Evolutionary conservation across 1,140 invertebrate genomes (phyloP).

Genomic region (Chironomus tepperi): DNA sequence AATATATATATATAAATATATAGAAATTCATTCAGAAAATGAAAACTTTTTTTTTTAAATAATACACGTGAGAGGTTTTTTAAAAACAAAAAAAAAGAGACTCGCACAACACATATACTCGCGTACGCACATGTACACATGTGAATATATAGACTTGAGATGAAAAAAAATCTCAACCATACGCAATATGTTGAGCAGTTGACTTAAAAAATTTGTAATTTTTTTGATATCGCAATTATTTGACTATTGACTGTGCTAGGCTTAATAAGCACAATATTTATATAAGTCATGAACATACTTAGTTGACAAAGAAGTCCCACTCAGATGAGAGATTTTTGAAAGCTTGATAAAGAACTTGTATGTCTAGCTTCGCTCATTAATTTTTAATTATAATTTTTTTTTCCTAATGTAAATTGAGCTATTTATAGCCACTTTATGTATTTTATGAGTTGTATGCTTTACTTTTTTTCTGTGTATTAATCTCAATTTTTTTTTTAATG

Average conservation of each 20-base stretch:
- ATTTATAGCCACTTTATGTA: background rate
- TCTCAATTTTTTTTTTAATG: slow-evolving; percentile 25
- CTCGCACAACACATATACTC: too few species aligned
- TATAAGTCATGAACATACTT: too few species aligned
- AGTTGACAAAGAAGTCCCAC: too few species aligned
- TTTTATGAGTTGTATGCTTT: background rate
- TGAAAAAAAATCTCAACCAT: too few species aligned
- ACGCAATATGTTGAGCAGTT: too few species aligned
- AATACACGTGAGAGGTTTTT: background rate
- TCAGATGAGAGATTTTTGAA: background rate
- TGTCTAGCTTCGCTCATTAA: background rate
- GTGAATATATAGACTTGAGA: too few species aligned
- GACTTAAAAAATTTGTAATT: too few species aligned
- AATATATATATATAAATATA: background rate
- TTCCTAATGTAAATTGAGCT: background rate
- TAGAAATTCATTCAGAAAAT: slow-evolving; percentile 14
- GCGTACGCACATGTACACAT: too few species aligned
- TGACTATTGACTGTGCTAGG: too few species aligned
- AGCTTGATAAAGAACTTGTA: background rate
- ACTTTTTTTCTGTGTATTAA: slow-evolving; percentile 25
- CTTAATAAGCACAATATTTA: too few species aligned
- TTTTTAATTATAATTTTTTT: background rate
- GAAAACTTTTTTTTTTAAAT: background rate
- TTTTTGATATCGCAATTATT: too few species aligned
- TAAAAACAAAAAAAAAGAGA: background rate